Conservation (phyloP, 2,888 invertebrate species). For the Spialia ferax region DNA sequence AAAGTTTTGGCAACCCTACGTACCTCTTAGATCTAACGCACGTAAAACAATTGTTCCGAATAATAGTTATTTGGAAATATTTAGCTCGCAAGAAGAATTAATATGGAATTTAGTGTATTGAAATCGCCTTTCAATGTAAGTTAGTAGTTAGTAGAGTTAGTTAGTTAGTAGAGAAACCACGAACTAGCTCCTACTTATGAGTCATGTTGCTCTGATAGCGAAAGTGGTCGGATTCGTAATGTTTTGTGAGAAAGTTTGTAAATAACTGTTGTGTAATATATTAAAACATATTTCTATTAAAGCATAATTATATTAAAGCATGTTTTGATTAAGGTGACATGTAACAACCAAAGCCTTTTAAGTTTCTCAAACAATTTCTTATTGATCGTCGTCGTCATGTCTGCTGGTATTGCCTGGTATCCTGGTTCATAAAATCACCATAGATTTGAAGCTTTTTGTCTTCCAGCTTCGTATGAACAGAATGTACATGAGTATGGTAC, state of each 20-base stretch:
- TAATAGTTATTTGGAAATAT: slow-evolving; percentile 48
- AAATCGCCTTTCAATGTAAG: background rate
- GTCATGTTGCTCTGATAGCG: background rate
- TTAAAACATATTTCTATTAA: no score
- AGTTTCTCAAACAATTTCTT: no score
- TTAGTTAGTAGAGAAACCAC: background rate
- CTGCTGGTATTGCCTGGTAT: no score
- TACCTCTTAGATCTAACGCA: slow-evolving; percentile 9
- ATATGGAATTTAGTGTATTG: background rate
- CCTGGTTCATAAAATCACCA: no score
- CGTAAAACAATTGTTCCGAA: slow-evolving; percentile 54
- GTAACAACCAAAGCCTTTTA: no score
- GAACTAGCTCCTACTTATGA: background rate
- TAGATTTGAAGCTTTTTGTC: no score
- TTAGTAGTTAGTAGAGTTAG: background rate
- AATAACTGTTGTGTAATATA: background rate
- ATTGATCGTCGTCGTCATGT: no score
- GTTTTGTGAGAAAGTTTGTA: background rate
- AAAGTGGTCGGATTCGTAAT: background rate
- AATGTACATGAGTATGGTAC: no score
- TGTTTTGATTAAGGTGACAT: no score
- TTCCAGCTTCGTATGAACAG: no score
- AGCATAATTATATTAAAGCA: no score
- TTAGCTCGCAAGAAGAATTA: slow-evolving; percentile 36
- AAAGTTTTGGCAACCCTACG: slow-evolving; percentile 16